phyloP scores from a whole-genome alignment of 1,140 invertebrate genomes.

The Lasioglossum albipes region DNA sequence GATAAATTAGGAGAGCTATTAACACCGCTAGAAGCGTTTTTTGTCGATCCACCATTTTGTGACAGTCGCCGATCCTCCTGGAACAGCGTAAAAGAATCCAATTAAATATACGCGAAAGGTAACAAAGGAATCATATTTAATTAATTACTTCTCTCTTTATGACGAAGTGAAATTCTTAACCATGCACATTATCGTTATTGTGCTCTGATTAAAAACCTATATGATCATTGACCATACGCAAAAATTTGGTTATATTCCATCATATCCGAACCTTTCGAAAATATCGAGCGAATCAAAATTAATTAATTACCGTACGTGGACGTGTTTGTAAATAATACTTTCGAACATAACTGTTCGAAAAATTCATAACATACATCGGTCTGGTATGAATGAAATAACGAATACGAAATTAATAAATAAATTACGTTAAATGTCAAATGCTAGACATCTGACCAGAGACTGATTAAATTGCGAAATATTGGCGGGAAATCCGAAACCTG shows the following conservation, averaged over 20 bases:
- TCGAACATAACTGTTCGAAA: neutral
- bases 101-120: constrained; percentile 3
- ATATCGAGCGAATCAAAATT: no score
- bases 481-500: neutral
- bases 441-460: neutral
- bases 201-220: neutral
- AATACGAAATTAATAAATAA: constrained; percentile 1
- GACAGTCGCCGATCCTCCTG: constrained; percentile 66
- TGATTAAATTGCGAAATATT: constrained; percentile 23
- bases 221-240: no score
- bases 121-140: neutral
- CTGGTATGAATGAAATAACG: constrained; percentile 1
- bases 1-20: constrained; percentile 72
- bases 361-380: neutral
- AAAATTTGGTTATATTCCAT: no score
- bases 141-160: neutral
- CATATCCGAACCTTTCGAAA: no score
- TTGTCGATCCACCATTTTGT: constrained; percentile 71
- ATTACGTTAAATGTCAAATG: neutral
- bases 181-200: neutral
- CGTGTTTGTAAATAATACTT: no score
- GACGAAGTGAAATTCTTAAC: no score
- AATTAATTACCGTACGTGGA: no score
- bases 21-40: constrained; percentile 66
- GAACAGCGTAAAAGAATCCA: constrained; percentile 45